A percentile compares a stretch with the other conserved stretches of the same genome.
These are phyloP conservation scores for Caenorhabditis sp. DNA, from an alignment of 2,888 invertebrate genomes.

Conservation along the genomic window DNA sequence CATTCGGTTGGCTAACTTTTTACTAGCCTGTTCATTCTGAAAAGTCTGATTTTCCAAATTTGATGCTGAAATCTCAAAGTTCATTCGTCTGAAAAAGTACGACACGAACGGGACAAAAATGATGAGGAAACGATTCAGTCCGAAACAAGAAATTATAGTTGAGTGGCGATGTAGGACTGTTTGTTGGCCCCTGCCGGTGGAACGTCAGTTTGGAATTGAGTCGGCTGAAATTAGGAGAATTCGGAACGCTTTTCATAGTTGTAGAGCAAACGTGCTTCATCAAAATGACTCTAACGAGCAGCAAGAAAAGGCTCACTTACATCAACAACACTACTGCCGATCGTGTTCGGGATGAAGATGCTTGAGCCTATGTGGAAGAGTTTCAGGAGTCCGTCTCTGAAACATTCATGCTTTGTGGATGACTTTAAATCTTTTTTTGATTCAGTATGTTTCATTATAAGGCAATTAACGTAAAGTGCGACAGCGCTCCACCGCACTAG, in stretches of 20 bases:
- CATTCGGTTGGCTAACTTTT: neutral
- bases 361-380: conserved; percentile 1
- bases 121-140: neutral
- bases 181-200: conserved; percentile 10
- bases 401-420: too few relatives aligned
- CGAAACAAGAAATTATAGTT: conserved; percentile 33
- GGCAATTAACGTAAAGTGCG: too few relatives aligned
- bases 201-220: neutral
- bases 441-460: too few relatives aligned
- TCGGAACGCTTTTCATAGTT: too few relatives aligned
- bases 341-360: conserved; percentile 15
- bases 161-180: conserved; percentile 11
- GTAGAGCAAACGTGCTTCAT: too few relatives aligned
- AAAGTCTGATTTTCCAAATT: neutral
- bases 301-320: conserved; percentile 15
- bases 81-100: neutral
- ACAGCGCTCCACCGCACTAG: too few relatives aligned
- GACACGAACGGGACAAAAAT: neutral
- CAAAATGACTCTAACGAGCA: neutral
- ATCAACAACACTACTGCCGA: conserved; percentile 48
- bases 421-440: too few relatives aligned
- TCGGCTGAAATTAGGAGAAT: too few relatives aligned
- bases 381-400: conserved; percentile 31
- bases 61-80: neutral
- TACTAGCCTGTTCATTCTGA: too few relatives aligned